Evolutionary conservation across 2,797 vertebrate genomes (phyloP).

Genomic region (Pantherophis alleghaniensis): DNA sequence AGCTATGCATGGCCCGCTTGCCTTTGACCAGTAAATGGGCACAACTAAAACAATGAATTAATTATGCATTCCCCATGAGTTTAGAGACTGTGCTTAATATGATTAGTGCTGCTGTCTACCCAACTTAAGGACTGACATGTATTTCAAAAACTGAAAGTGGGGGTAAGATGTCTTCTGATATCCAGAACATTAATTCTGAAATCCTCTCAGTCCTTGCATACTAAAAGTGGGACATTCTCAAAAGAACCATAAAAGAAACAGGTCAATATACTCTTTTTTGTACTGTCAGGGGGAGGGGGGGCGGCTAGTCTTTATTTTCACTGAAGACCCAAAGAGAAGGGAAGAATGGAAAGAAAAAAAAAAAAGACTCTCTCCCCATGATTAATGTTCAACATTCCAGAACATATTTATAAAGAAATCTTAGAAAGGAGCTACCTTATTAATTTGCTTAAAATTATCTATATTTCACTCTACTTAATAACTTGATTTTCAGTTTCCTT

Average conservation of each 20-base stretch:
- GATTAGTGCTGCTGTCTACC: constrained; percentile 76
- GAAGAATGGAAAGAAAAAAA: not conserved
- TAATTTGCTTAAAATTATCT: not conserved
- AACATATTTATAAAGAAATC: constrained; percentile 1
- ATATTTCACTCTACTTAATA: not conserved
- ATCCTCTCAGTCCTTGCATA: constrained; percentile 54
- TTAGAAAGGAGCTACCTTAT: not conserved
- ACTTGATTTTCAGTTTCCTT: constrained; percentile 8
- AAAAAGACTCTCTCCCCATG: constrained; percentile 7
- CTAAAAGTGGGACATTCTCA: constrained; percentile 51
- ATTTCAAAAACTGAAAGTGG: constrained; percentile 51
- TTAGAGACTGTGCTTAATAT: constrained; percentile 64
- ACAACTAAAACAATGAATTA: constrained; percentile 65
- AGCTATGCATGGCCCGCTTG: constrained; percentile 39
- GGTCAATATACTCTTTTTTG: constrained; percentile 1
- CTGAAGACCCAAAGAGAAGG: not conserved
- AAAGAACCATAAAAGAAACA: constrained; percentile 45
- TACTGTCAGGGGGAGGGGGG: not conserved
- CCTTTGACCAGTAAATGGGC: constrained; percentile 55
- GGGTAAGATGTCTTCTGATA: constrained; percentile 54
- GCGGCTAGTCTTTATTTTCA: constrained; percentile 2
- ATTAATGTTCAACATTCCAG: constrained; percentile 1
- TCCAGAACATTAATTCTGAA: constrained; percentile 66
- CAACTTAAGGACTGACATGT: constrained; percentile 56
- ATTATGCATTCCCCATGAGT: constrained; percentile 64